Conservation (phyloP, 2,888 invertebrate species). For the Lampropteryx suffumata region DNA sequence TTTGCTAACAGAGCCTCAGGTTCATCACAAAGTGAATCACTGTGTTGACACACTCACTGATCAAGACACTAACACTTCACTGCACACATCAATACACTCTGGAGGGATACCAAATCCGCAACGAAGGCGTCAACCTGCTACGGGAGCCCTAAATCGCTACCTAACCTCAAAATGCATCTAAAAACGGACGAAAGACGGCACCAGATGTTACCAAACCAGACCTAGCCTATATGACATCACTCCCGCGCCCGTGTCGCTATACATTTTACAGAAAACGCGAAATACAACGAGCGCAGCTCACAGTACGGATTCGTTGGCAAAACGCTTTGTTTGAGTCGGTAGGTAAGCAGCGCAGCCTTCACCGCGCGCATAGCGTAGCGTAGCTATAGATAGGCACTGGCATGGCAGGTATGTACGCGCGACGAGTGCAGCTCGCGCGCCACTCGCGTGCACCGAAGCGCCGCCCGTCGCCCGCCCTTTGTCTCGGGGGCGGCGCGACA, state of each 20-base stretch:
- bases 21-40: constrained; percentile 35
- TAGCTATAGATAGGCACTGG: constrained; percentile 58
- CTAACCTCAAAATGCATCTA: constrained; percentile 78
- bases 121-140: constrained; percentile 28
- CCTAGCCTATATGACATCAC: constrained; percentile 61
- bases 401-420: constrained; percentile 59
- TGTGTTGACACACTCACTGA: constrained; percentile 41
- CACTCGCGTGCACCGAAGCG: constrained; percentile 49
- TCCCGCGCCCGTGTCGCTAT: constrained; percentile 52
- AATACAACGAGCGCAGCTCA: constrained; percentile 55
- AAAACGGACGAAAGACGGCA: constrained; percentile 63
- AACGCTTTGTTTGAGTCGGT: constrained; percentile 80
- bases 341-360: constrained; percentile 77
- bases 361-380: constrained; percentile 63
- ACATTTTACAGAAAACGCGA: constrained; percentile 64
- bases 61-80: constrained; percentile 42
- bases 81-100: constrained; percentile 44
- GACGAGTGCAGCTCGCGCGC: constrained; percentile 50
- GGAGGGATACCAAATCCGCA: constrained; percentile 25
- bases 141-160: constrained; percentile 57
- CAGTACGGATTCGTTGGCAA: constrained; percentile 70
- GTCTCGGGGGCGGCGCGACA: constrained; percentile 71
- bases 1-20: constrained; percentile 31
- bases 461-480: constrained; percentile 57
- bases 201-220: constrained; percentile 70